Evolutionary conservation across 2,888 invertebrate species (phyloP).

Genomic region (Graphium colonna): DNA sequence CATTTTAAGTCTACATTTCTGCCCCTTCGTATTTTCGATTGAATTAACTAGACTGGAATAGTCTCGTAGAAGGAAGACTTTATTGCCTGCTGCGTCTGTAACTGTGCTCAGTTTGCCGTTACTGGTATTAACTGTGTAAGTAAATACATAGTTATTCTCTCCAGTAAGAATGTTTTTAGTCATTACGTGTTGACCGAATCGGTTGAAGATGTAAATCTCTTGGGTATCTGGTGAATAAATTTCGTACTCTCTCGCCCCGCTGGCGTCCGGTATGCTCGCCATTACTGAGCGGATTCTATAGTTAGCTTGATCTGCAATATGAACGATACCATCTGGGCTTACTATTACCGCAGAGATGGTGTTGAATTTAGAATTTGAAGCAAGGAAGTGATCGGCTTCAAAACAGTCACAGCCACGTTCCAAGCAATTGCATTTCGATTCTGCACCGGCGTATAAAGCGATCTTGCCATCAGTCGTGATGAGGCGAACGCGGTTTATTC

Average conservation of each 20-base stretch:
- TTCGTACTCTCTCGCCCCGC: conserved; percentile 91
- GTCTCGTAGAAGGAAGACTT: conserved; percentile 90
- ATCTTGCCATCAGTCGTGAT: conserved; percentile 97
- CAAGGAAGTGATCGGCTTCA: conserved; percentile 94
- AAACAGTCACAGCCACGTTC: conserved; percentile 96
- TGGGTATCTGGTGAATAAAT: conserved; percentile 97
- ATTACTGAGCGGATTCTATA: conserved; percentile 92
- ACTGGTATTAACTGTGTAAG: conserved; percentile 97
- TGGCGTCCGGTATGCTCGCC: conserved; percentile 93
- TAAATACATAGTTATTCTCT: conserved; percentile 94
- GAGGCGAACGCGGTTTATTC: conserved; percentile 93
- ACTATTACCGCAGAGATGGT: conserved; percentile 96
- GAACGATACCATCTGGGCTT: conserved; percentile 95
- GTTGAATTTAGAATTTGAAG: conserved; percentile 95
- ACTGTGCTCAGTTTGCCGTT: conserved; percentile 96
- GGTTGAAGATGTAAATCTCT: conserved; percentile 95
- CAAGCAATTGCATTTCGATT: conserved; percentile 95
- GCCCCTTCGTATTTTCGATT: conserved; percentile 95
- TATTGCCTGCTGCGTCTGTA: conserved; percentile 95
- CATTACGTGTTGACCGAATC: conserved; percentile 96
- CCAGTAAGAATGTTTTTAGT: conserved; percentile 97
- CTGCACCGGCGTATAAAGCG: conserved; percentile 95
- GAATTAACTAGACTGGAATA: conserved; percentile 94
- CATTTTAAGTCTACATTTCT: conserved; percentile 94
- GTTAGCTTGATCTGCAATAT: conserved; percentile 97